Evolutionary conservation across 2,113 vertebrate species (phyloP).

Genomic region (Trochalopteron elliotii): DNA sequence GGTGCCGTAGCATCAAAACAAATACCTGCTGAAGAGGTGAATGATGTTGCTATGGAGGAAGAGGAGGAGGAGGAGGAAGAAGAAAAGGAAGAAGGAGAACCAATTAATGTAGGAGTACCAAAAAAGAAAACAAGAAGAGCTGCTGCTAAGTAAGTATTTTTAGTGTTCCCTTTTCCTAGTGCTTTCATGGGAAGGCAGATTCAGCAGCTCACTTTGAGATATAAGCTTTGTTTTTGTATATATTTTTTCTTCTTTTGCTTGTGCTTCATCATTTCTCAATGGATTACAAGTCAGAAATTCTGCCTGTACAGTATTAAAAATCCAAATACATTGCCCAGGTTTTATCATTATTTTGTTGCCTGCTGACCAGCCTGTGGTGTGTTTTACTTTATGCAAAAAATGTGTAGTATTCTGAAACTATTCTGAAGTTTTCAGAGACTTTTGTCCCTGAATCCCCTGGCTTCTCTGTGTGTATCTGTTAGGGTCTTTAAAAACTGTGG

Average conservation of each 20-base stretch:
- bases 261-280: neutral
- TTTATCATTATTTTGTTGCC: neutral
- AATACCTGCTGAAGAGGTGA: slow-evolving; percentile 11
- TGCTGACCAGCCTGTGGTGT: neutral
- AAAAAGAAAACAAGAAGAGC: slow-evolving; percentile 85
- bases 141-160: slow-evolving; percentile 86
- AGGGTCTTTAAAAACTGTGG: neutral
- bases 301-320: neutral
- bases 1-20: slow-evolving; percentile 16
- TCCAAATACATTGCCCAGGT: neutral
- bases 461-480: neutral
- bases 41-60: slow-evolving; percentile 49
- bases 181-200: neutral
- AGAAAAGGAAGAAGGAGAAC: slow-evolving; percentile 59
- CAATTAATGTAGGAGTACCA: slow-evolving; percentile 40
- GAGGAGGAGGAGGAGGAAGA: slow-evolving; percentile 54
- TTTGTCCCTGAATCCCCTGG: neutral
- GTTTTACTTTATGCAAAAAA: neutral
- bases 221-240: neutral
- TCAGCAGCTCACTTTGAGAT: neutral
- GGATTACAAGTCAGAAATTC: neutral
- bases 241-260: neutral
- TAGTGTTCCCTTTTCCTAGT: neutral
- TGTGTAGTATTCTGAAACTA: neutral
- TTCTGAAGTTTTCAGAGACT: neutral